Conservation (phyloP, 2,888 invertebrate genomes). For the Tiliacea citrago region DNA sequence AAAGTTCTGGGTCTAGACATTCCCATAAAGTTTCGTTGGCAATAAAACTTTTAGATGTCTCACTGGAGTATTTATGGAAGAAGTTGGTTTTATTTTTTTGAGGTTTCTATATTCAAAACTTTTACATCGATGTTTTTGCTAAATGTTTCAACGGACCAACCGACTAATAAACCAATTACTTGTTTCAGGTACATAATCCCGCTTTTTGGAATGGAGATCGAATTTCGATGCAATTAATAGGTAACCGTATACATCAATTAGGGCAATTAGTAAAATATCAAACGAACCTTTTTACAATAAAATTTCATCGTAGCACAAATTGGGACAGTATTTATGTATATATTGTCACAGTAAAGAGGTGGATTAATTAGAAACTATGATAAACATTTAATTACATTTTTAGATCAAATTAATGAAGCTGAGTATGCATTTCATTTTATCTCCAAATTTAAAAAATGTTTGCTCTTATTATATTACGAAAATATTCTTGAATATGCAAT, state of each 20-base stretch:
- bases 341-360: neutral
- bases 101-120: slow-evolving; percentile 17
- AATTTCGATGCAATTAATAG: slow-evolving; percentile 35
- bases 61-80: slow-evolving; percentile 23
- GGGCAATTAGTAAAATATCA: slow-evolving; percentile 7
- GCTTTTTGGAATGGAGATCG: slow-evolving; percentile 8
- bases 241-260: slow-evolving; percentile 44
- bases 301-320: neutral
- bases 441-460: neutral
- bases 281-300: neutral
- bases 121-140: slow-evolving; percentile 10
- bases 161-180: slow-evolving; percentile 37
- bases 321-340: neutral
- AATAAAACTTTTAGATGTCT: slow-evolving; percentile 39
- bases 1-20: slow-evolving; percentile 50
- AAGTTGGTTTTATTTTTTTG: slow-evolving; percentile 29
- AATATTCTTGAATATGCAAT: slow-evolving; percentile 6
- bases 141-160: slow-evolving; percentile 5
- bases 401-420: neutral
- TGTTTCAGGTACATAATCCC: slow-evolving; percentile 55
- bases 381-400: neutral
- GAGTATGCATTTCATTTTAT: neutral
- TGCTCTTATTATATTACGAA: neutral
- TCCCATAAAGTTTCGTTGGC: slow-evolving; percentile 30
- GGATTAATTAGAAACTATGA: neutral